Evolutionary conservation across 37 sponge, comb jelly and placozoan genomes (phyloP), one percentile per base, ranked within the genome.

Genomic region (Lycopodina hypogea): DNA sequence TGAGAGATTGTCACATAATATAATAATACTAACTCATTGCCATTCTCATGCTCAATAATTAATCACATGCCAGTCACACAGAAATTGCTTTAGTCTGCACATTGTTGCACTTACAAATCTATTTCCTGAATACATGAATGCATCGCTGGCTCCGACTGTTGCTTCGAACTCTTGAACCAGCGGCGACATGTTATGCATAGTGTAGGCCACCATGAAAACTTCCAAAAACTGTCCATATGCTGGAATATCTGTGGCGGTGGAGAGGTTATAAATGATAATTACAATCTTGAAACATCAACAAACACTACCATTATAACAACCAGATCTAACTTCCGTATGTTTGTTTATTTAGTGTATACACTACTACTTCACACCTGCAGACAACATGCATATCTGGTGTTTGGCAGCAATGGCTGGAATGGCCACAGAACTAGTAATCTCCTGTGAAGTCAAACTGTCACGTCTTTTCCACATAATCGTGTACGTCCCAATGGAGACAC

Each of bases 101-200:
- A 53, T 17, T 53, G 55, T 53, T 17, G 12, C 26, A 73, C 87
- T 48, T 58, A 90, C 91, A 60, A 68, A 65, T 84, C 86, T 88
- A 41, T 86, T 84, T 76, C 97, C 97, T 17, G 91, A 79, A 41
- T 81, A 90, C 84, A 90, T 85, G 77, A 93, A 96, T 38, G 83
- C 78, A 7, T 90, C 91, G 41, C 86, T 88, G 41, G 78, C 74
- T 11, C 83, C 82, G 39, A 92, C 76, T 38, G 81, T 80, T 50
- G 76, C 85, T 66, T 96, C 97, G 64, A 93, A 79, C 65, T 96
- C 97, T 52, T 96, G 97, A 0, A 96, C 91, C 53, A 84, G 71
- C 19, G 60, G 15, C 60, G 88, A 82, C 39, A 76, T 84, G 79
- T 93, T 96, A 39, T 81, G 71, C 0, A 96, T 60, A 6, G 64